Conservation (phyloP, 2,113 vertebrate species). For the Prinia subflava region DNA sequence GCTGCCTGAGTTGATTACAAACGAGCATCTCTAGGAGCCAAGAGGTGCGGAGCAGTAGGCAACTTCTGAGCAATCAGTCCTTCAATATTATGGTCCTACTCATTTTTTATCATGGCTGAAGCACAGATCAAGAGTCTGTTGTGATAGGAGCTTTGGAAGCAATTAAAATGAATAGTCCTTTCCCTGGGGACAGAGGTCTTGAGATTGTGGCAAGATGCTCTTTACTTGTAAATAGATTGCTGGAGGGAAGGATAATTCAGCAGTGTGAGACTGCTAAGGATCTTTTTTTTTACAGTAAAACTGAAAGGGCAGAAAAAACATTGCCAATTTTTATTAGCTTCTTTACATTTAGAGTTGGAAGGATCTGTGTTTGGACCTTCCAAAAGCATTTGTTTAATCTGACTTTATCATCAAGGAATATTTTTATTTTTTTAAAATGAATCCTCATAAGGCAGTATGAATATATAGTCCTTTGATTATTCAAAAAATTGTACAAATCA, state of each 20-base stretch:
- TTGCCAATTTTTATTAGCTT: not conserved
- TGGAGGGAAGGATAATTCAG: constrained; percentile 21
- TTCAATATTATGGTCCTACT: not conserved
- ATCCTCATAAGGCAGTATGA: constrained; percentile 59
- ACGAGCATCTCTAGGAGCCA: not conserved
- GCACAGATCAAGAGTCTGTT: not conserved
- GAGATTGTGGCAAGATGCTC: constrained; percentile 23
- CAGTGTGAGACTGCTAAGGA: not conserved
- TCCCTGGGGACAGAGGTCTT: not conserved
- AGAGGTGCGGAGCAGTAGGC: not conserved
- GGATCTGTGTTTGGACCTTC: constrained; percentile 32
- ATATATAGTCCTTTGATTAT: constrained; percentile 74
- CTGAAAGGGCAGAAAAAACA: not conserved
- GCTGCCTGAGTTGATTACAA: not conserved
- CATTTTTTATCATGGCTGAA: not conserved
- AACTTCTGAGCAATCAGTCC: not conserved
- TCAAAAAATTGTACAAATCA: constrained; percentile 76
- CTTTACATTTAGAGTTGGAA: constrained; percentile 1
- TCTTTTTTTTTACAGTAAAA: not conserved
- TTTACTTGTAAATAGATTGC: constrained; percentile 24
- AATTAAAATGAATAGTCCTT: constrained; percentile 47
- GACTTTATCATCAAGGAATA: constrained; percentile 60
- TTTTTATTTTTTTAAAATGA: constrained; percentile 5
- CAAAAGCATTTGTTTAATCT: constrained; percentile 52
- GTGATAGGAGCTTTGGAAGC: constrained; percentile 45